phyloP scores from a whole-genome alignment of 1,140 invertebrate species.

The Eriosoma lanigerum region DNA sequence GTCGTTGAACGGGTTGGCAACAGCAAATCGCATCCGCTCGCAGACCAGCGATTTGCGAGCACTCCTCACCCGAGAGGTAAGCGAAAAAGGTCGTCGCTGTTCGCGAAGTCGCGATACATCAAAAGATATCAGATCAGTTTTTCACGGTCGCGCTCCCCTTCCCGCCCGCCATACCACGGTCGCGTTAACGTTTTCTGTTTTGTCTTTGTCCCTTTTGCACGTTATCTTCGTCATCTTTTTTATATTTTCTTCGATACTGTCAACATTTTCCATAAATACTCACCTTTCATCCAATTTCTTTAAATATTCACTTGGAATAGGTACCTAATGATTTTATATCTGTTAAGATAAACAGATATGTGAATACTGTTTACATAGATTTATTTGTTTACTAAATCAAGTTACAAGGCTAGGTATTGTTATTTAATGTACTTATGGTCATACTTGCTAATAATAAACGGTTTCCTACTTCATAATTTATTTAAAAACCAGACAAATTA shows the following conservation, averaged over 20 bases:
- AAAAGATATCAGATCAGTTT: neutral
- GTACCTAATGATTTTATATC: no score
- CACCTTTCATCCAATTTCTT: no score
- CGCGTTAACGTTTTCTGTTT: neutral
- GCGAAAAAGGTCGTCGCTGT: neutral
- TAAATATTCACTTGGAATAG: no score
- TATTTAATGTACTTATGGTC: neutral
- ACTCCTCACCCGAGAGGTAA: constrained; percentile 7
- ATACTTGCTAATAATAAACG: neutral
- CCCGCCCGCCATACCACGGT: neutral
- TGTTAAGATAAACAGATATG: no score
- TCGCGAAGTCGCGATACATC: neutral
- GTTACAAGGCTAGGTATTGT: neutral
- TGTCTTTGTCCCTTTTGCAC: neutral
- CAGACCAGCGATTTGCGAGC: neutral
- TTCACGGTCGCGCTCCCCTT: neutral
- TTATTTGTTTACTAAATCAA: no score
- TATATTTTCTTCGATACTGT: no score
- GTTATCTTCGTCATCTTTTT: neutral
- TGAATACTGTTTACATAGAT: no score
- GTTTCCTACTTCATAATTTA: no score
- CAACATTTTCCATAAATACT: no score
- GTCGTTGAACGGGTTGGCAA: constrained; percentile 13
- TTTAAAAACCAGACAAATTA: neutral
- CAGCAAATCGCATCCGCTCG: neutral